These are phyloP conservation scores for Biston stratarius DNA, from an alignment of 2,888 invertebrate genomes.

Conservation along the genomic window DNA sequence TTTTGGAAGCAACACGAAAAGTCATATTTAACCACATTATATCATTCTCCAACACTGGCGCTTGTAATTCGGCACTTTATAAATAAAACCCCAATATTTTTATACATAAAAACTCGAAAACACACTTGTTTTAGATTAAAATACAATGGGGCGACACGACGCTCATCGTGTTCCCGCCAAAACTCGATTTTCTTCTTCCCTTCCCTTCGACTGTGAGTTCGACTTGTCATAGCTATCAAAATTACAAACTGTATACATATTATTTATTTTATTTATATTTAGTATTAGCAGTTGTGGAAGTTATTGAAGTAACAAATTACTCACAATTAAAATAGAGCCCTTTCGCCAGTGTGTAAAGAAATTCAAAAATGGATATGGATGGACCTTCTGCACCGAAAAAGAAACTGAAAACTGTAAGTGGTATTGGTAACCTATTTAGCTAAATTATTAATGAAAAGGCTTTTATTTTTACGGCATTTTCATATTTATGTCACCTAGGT, in stretches of 20 bases:
- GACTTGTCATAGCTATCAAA: neutral
- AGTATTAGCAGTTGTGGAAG: neutral
- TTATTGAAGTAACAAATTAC: neutral
- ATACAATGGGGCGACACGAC: too few species aligned
- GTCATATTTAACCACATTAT: too few species aligned
- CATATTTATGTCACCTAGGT: neutral
- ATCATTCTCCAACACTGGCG: too few species aligned
- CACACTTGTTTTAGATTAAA: too few species aligned
- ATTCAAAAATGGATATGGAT: slow-evolving; percentile 58
- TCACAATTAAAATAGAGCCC: neutral
- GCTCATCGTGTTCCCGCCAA: too few species aligned
- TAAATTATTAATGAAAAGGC: neutral
- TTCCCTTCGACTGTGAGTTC: too few species aligned
- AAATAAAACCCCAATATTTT: too few species aligned
- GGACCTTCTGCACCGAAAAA: slow-evolving; percentile 77
- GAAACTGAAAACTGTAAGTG: slow-evolving; percentile 81
- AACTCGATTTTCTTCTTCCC: too few species aligned
- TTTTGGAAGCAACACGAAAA: too few species aligned
- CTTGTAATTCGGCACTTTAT: too few species aligned
- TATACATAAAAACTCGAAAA: too few species aligned
- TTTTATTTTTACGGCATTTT: neutral
- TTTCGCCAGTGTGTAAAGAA: neutral
- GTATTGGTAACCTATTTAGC: neutral
- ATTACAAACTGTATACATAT: neutral
- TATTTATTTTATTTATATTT: neutral